Evolutionary conservation across 2,888 invertebrate genomes (phyloP).

Genomic region (Diadegma fenestrale): DNA sequence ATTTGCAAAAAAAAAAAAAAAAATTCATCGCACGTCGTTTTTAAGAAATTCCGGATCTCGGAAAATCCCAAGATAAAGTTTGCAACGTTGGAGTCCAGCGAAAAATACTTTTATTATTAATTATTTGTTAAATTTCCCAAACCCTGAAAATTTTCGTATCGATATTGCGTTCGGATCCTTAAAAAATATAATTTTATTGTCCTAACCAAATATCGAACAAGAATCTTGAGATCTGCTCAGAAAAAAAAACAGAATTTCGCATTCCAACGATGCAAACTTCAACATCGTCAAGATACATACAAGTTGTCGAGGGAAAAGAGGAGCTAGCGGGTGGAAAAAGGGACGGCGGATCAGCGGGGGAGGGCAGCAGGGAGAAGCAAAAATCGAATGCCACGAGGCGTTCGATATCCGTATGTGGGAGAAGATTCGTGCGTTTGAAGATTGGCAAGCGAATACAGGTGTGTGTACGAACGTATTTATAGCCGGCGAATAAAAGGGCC

Average conservation of each 20-base stretch:
- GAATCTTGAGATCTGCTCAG: too few species aligned
- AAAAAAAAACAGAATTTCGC: too few species aligned
- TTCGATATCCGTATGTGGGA: conserved; percentile 40
- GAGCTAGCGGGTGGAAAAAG: not conserved
- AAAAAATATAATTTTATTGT: too few species aligned
- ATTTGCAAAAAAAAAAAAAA: not conserved
- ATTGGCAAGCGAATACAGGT: conserved; percentile 72
- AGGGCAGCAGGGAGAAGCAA: conserved; percentile 32
- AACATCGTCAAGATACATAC: too few species aligned
- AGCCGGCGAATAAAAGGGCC: conserved; percentile 28
- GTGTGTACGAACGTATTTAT: conserved; percentile 11
- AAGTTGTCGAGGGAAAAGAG: conserved; percentile 18
- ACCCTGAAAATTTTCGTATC: too few species aligned
- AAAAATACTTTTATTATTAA: too few species aligned
- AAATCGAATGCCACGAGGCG: conserved; percentile 75
- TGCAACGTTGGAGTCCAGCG: too few species aligned
- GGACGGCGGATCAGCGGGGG: not conserved
- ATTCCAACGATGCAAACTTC: too few species aligned
- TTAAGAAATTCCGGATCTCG: not conserved
- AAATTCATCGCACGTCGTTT: not conserved
- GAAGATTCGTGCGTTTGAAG: conserved; percentile 68
- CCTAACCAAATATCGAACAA: too few species aligned
- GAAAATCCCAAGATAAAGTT: conserved; percentile 10
- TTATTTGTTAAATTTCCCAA: too few species aligned
- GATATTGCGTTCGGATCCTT: too few species aligned